phyloP scores from a whole-genome alignment of 1,140 invertebrate species.

The Drosophila ananassae region DNA sequence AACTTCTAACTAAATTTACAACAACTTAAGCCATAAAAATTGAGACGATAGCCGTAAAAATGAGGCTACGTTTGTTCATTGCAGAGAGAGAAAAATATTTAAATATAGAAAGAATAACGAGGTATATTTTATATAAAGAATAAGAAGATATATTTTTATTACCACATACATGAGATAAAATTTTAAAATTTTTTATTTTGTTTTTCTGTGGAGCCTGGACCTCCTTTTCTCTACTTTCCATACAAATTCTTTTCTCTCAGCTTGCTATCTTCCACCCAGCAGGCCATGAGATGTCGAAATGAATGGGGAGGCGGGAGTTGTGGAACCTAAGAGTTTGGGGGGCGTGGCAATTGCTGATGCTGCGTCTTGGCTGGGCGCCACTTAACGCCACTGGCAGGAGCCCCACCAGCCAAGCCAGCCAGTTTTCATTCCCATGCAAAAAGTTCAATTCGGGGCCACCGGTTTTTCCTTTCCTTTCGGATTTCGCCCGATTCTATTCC shows the following conservation, averaged over 20 bases:
- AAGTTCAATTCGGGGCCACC: constrained; percentile 60
- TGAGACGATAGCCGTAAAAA: constrained; percentile 70
- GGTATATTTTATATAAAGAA: too few relatives aligned
- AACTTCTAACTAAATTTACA: constrained; percentile 66
- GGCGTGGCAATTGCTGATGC: constrained; percentile 53
- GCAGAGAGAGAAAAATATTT: background rate
- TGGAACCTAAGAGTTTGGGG: background rate
- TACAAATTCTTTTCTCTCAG: constrained; percentile 19
- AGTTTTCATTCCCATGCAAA: constrained; percentile 33
- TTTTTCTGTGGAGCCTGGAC: constrained; percentile 7
- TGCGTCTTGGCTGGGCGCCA: constrained; percentile 67
- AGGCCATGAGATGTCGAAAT: constrained; percentile 3
- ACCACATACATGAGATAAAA: too few relatives aligned
- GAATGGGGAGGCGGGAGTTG: background rate
- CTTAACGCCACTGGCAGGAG: constrained; percentile 56
- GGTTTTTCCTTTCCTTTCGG: constrained; percentile 22
- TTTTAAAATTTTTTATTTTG: too few relatives aligned
- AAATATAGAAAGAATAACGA: too few relatives aligned
- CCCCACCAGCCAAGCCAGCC: constrained; percentile 23
- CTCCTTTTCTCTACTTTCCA: constrained; percentile 1
- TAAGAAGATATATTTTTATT: too few relatives aligned
- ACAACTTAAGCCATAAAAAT: constrained; percentile 77
- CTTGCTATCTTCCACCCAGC: constrained; percentile 53
- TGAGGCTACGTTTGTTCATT: constrained; percentile 38
- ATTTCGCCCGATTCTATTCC: constrained; percentile 15